phyloP scores from a whole-genome alignment of 1,140 invertebrate species.

The Ceratitis capitata region DNA sequence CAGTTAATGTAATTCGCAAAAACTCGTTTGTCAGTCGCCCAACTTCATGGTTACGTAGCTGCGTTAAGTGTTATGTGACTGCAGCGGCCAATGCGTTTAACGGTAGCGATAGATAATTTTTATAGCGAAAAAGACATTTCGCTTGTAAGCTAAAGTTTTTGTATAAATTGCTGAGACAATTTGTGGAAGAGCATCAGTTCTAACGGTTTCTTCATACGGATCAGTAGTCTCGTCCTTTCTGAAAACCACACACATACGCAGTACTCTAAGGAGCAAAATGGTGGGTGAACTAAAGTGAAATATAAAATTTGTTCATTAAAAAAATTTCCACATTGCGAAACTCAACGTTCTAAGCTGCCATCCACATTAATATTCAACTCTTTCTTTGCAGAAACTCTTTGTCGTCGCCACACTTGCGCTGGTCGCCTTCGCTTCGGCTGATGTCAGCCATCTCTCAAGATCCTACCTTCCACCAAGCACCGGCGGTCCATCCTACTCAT shows the following conservation, averaged over 20 bases:
- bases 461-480: conserved; percentile 51
- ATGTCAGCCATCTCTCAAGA: conserved; percentile 59
- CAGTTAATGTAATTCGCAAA: not conserved
- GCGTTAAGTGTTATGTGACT: not conserved
- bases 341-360: too few species aligned
- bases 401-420: conserved; percentile 56
- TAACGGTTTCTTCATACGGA: conserved; percentile 58
- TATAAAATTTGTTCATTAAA: too few species aligned
- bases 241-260: not conserved
- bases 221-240: conserved; percentile 22
- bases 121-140: not conserved
- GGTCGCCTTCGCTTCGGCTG: conserved; percentile 58
- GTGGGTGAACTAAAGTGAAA: conserved; percentile 49
- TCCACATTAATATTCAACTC: too few species aligned
- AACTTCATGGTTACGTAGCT: not conserved
- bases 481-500: not conserved
- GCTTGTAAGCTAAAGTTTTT: conserved; percentile 46
- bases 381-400: conserved; percentile 55
- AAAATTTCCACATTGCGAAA: too few species aligned
- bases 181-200: conserved; percentile 62
- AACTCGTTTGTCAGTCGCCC: not conserved
- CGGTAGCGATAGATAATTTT: not conserved
- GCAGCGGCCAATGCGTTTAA: not conserved
- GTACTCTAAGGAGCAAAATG: conserved; percentile 49
- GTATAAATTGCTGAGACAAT: conserved; percentile 61